A percentile compares a stretch with the other conserved stretches of the same genome.
phyloP scores from a whole-genome alignment of 2,888 invertebrate genomes.

The Erebia ligea region DNA sequence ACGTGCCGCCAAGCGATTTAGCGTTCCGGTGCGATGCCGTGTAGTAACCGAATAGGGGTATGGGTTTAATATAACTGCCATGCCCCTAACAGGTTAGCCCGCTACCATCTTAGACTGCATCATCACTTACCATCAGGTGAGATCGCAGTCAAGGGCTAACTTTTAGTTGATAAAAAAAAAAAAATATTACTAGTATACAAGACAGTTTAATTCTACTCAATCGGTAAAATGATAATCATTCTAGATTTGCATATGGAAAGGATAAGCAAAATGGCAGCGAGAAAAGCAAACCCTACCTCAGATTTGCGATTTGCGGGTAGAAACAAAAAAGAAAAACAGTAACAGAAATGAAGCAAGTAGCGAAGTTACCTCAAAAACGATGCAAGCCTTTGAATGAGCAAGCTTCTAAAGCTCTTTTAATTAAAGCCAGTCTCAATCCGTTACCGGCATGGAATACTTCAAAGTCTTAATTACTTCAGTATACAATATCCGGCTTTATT shows the following conservation, averaged over 20 bases:
- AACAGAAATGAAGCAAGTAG: slow-evolving; percentile 31
- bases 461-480: slow-evolving; percentile 35
- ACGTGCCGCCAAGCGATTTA: too few relatives aligned
- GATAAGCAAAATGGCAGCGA: neutral
- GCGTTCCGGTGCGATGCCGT: too few relatives aligned
- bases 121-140: too few relatives aligned
- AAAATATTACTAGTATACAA: too few relatives aligned
- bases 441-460: slow-evolving; percentile 16
- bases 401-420: slow-evolving; percentile 33
- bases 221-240: neutral
- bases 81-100: too few relatives aligned
- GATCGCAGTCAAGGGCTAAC: too few relatives aligned
- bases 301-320: slow-evolving; percentile 7
- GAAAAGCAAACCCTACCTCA: neutral
- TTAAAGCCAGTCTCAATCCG: slow-evolving; percentile 35
- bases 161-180: too few relatives aligned
- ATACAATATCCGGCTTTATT: slow-evolving; percentile 33
- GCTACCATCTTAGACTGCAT: too few relatives aligned
- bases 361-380: slow-evolving; percentile 33
- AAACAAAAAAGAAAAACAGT: slow-evolving; percentile 19
- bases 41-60: too few relatives aligned
- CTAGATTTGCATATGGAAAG: neutral
- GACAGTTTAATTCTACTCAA: too few relatives aligned
- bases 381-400: slow-evolving; percentile 31
- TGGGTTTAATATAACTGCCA: too few relatives aligned